phyloP scores from a whole-genome alignment of 2,888 invertebrate species.

The Macrosiphum euphorbiae region DNA sequence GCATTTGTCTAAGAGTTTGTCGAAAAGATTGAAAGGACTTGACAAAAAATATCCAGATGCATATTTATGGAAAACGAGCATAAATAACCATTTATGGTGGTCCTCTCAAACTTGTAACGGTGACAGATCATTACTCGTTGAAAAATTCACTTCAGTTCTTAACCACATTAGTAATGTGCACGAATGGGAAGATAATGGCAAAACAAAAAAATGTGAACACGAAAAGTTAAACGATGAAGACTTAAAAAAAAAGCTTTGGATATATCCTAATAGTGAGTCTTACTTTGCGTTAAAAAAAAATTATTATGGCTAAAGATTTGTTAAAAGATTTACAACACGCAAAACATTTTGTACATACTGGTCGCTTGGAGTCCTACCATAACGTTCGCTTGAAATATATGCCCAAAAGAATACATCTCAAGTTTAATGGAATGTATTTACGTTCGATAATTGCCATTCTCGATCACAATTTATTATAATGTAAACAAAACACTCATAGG shows the following conservation, averaged over 20 bases:
- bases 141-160: too few species aligned
- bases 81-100: conserved; percentile 24
- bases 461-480: conserved; percentile 18
- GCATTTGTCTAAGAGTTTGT: neutral
- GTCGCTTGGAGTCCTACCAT: neutral
- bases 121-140: too few species aligned
- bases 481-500: conserved; percentile 2
- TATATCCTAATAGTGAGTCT: neutral
- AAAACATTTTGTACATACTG: neutral
- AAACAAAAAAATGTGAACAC: conserved; percentile 8
- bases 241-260: conserved; percentile 19
- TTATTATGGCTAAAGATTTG: neutral
- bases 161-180: too few species aligned
- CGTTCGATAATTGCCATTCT: neutral
- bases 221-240: conserved; percentile 13
- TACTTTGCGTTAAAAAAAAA: neutral
- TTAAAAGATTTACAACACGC: neutral
- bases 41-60: conserved; percentile 28
- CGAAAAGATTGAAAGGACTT: conserved; percentile 16
- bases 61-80: conserved; percentile 10
- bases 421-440: conserved; percentile 28
- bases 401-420: neutral
- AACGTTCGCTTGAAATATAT: neutral
- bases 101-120: neutral
- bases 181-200: neutral